Percentiles rank a stretch among this genome's conserved stretches.
Conservation (phyloP, 2,888 invertebrate species). For the Lithophane ornitopus region DNA sequence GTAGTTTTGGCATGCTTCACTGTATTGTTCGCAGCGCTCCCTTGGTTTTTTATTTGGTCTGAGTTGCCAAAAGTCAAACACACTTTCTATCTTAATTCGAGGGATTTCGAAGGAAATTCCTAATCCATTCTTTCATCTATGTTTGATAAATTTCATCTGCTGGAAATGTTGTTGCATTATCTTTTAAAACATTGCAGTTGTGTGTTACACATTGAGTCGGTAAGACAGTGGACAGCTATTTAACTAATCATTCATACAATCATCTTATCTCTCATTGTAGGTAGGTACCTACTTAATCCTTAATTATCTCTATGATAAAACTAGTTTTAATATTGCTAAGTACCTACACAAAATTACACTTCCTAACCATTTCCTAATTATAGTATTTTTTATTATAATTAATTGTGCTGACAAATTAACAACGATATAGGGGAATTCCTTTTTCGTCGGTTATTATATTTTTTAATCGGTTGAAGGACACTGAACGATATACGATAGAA, state of each 20-base stretch:
- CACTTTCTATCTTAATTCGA: no score
- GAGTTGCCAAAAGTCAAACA: no score
- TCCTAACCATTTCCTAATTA: conserved; percentile 3
- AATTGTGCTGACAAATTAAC: neutral
- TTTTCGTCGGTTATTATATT: neutral
- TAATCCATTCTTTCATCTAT: neutral
- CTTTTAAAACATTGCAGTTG: neutral
- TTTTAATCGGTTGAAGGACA: neutral
- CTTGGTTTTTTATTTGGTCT: no score
- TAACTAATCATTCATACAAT: neutral
- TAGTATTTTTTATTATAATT: neutral
- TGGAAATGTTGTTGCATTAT: neutral
- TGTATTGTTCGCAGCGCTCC: no score
- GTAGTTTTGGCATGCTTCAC: no score
- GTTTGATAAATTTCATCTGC: neutral
- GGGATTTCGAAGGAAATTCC: neutral
- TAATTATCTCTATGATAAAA: neutral
- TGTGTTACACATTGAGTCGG: neutral
- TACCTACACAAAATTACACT: neutral
- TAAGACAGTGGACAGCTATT: neutral
- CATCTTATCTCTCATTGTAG: neutral
- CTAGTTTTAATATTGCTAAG: neutral
- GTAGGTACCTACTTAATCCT: no score
- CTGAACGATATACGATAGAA: neutral
- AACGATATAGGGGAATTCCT: neutral